Evolutionary conservation across 2,888 invertebrate genomes (phyloP).

Genomic region (Rosalia funebris): DNA sequence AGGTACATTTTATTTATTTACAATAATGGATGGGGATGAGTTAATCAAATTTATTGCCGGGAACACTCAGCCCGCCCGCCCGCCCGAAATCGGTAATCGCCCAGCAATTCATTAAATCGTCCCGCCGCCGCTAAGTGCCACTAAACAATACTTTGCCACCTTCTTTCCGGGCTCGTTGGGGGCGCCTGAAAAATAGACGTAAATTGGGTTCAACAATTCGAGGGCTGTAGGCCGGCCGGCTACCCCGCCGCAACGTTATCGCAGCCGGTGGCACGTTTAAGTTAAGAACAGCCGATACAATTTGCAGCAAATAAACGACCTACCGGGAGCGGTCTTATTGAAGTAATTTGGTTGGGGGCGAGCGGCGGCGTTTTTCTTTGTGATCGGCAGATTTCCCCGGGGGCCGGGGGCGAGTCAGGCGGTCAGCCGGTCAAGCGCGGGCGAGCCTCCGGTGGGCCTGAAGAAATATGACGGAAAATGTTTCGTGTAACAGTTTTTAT

Average conservation of each 20-base stretch:
- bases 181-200: constrained; percentile 21
- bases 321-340: constrained; percentile 53
- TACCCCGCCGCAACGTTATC: constrained; percentile 32
- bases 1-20: too few relatives aligned
- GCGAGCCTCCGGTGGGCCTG: neutral
- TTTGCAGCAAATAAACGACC: constrained; percentile 60
- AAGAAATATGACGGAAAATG: constrained; percentile 5
- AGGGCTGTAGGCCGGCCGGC: too few relatives aligned
- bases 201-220: constrained; percentile 40
- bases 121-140: neutral
- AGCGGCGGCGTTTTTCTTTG: constrained; percentile 24
- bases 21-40: too few relatives aligned
- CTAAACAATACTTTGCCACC: too few relatives aligned
- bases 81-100: neutral
- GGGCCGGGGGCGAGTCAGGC: neutral
- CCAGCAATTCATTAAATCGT: neutral
- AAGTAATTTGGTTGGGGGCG: constrained; percentile 56
- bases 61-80: neutral
- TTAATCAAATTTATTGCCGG: too few relatives aligned
- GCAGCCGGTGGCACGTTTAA: constrained; percentile 23
- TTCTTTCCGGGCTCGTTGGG: neutral
- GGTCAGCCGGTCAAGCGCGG: constrained; percentile 12
- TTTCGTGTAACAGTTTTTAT: too few relatives aligned
- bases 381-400: constrained; percentile 23
- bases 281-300: constrained; percentile 51